phyloP scores from a whole-genome alignment of 2,113 vertebrate genomes.

The Psophia crepitans region DNA sequence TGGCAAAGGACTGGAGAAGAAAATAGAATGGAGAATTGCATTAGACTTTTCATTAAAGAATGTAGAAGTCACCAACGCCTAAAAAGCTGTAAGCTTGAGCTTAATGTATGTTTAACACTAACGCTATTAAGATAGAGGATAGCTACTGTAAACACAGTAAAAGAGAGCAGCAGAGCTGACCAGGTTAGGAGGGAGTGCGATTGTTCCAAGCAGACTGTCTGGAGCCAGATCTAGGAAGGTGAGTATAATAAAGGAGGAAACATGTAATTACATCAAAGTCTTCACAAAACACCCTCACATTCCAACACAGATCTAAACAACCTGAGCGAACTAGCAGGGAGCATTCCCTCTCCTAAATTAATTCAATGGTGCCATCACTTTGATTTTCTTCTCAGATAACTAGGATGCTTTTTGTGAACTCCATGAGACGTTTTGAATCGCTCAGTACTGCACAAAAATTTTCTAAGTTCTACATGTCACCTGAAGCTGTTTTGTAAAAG shows the following conservation, averaged over 20 bases:
- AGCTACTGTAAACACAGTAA: not conserved
- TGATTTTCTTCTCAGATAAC: not conserved
- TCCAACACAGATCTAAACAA: conserved; percentile 37
- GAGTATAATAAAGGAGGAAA: conserved; percentile 68
- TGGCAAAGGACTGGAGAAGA: not conserved
- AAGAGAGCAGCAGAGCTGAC: conserved; percentile 12
- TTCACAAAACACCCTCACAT: not conserved
- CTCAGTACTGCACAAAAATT: not conserved
- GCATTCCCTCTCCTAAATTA: not conserved
- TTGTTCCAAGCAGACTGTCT: conserved; percentile 76
- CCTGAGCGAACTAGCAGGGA: not conserved
- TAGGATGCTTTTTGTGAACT: not conserved
- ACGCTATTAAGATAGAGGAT: not conserved
- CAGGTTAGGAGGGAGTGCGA: conserved; percentile 33
- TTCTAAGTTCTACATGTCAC: not conserved
- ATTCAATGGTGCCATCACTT: not conserved
- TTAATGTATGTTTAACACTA: not conserved
- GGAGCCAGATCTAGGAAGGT: conserved; percentile 79
- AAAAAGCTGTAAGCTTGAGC: not conserved
- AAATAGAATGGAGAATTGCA: not conserved
- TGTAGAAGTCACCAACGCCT: not conserved
- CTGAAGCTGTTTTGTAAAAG: not conserved
- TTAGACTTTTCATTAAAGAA: not conserved
- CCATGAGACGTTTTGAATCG: not conserved
- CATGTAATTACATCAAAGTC: conserved; percentile 16